Percentiles rank a stretch among this genome's conserved stretches.
These are phyloP conservation scores for Pilophorus perplexus DNA, from an alignment of 2,888 invertebrate species.

Conservation along the genomic window DNA sequence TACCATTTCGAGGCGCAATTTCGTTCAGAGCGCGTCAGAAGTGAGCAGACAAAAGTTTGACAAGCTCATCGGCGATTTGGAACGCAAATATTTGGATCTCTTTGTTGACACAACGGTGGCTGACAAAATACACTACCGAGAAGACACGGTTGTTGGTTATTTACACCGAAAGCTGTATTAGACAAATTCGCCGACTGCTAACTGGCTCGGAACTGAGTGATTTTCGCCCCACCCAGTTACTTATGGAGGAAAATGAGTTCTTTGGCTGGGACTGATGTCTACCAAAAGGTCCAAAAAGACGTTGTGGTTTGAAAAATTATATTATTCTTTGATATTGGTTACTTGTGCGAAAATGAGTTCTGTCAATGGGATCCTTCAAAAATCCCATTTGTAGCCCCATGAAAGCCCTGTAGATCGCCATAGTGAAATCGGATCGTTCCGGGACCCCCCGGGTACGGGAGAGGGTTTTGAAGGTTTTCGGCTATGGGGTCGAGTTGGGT, in stretches of 20 bases:
- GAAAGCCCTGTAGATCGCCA: no score
- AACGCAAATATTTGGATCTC: slow-evolving; percentile 14
- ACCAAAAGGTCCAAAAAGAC: slow-evolving; percentile 15
- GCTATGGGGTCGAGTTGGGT: no score
- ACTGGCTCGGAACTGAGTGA: slow-evolving; percentile 25
- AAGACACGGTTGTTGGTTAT: slow-evolving; percentile 7
- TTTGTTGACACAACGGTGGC: slow-evolving; percentile 16
- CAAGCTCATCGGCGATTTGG: slow-evolving; percentile 14
- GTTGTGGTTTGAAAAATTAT: slow-evolving; percentile 24
- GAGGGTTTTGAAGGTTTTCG: no score
- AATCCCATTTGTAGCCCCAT: no score
- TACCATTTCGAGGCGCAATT: no score
- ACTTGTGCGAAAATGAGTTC: no score
- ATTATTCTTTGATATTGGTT: no score
- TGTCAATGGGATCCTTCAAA: no score
- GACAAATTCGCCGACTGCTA: slow-evolving; percentile 7
- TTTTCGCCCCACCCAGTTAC: slow-evolving; percentile 21
- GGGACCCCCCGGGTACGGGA: no score
- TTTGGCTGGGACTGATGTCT: slow-evolving; percentile 20
- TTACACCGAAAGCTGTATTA: slow-evolving; percentile 23
- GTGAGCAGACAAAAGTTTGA: no score
- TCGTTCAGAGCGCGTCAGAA: no score
- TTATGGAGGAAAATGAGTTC: slow-evolving; percentile 23
- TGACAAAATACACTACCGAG: slow-evolving; percentile 21
- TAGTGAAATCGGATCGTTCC: no score